Conservation (phyloP, 2,888 invertebrate species). For the Galerucella pusilla region DNA sequence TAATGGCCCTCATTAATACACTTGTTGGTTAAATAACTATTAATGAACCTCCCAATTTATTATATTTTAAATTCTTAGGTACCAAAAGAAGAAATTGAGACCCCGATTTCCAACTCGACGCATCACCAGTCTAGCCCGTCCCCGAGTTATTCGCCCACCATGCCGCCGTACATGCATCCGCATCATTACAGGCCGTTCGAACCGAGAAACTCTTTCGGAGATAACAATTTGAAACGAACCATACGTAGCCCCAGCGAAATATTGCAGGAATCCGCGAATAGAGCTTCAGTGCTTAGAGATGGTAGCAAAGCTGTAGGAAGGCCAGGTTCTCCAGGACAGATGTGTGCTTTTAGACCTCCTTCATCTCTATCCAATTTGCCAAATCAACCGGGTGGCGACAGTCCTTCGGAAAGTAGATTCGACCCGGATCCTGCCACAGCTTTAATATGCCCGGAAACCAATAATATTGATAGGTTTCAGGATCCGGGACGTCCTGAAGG, state of each 20-base stretch:
- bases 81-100: slow-evolving; percentile 54
- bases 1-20: no score
- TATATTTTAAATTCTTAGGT: background rate
- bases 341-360: slow-evolving; percentile 63
- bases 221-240: slow-evolving; percentile 67
- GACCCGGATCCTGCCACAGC: slow-evolving; percentile 64
- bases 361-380: slow-evolving; percentile 65
- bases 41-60: no score
- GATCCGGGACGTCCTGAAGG: slow-evolving; percentile 68
- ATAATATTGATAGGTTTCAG: slow-evolving; percentile 58
- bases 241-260: slow-evolving; percentile 70
- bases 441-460: slow-evolving; percentile 66
- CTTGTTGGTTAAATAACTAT: no score
- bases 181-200: slow-evolving; percentile 61
- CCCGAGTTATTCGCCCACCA: slow-evolving; percentile 65
- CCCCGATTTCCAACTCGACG: slow-evolving; percentile 47
- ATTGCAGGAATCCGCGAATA: slow-evolving; percentile 70
- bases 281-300: slow-evolving; percentile 77
- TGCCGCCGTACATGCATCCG: slow-evolving; percentile 66
- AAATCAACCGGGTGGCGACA: slow-evolving; percentile 69
- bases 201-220: slow-evolving; percentile 54
- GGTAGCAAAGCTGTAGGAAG: slow-evolving; percentile 69
- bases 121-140: slow-evolving; percentile 63
- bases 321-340: slow-evolving; percentile 64
- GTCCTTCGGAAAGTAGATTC: slow-evolving; percentile 68